These are phyloP conservation scores for Sinopyrophorus schimmeli DNA, from an alignment of 2,888 invertebrate genomes.

Conservation along the genomic window DNA sequence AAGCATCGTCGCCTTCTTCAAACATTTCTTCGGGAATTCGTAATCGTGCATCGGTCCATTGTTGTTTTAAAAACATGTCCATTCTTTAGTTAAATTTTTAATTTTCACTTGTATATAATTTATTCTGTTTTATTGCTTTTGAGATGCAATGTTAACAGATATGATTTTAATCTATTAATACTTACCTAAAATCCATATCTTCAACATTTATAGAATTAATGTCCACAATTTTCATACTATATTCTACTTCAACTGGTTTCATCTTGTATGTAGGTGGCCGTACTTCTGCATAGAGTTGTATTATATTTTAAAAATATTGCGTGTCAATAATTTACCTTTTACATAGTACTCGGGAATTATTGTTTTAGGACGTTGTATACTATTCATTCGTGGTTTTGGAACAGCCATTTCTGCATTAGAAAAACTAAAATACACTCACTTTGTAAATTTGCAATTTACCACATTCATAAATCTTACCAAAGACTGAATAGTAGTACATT, in stretches of 20 bases:
- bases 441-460: neutral
- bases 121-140: slow-evolving; percentile 2
- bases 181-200: slow-evolving; percentile 85
- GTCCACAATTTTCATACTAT: slow-evolving; percentile 82
- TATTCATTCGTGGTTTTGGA: slow-evolving; percentile 48
- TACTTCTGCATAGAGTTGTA: too few relatives aligned
- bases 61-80: slow-evolving; percentile 82
- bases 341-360: slow-evolving; percentile 74
- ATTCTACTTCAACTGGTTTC: slow-evolving; percentile 74
- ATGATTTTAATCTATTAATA: too few relatives aligned
- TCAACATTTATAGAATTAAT: slow-evolving; percentile 87
- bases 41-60: slow-evolving; percentile 78
- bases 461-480: too few relatives aligned
- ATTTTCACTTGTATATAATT: too few relatives aligned
- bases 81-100: slow-evolving; percentile 65
- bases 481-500: too few relatives aligned
- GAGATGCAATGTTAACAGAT: neutral
- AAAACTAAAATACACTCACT: neutral
- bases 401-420: slow-evolving; percentile 11
- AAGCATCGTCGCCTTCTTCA: slow-evolving; percentile 78
- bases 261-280: slow-evolving; percentile 74
- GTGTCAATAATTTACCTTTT: slow-evolving; percentile 61
- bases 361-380: slow-evolving; percentile 60
- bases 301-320: neutral
- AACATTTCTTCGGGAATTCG: slow-evolving; percentile 77